phyloP scores from a whole-genome alignment of 2,113 vertebrate genomes.

The Onychostruthus taczanowskii region DNA sequence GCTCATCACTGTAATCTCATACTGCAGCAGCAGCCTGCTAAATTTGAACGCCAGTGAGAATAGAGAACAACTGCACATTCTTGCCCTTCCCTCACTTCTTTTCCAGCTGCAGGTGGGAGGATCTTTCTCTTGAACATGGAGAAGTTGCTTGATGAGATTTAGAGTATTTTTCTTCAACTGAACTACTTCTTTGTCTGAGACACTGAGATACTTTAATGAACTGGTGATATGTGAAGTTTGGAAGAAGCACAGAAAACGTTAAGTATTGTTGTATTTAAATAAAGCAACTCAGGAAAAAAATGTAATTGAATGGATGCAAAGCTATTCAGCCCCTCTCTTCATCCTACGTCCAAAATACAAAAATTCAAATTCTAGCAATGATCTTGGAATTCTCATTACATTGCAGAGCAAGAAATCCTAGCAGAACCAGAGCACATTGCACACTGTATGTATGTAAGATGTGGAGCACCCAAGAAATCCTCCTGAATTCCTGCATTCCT shows the following conservation, averaged over 20 bases:
- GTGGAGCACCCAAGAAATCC: background rate
- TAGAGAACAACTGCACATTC: conserved; percentile 17
- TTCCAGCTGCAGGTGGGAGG: conserved; percentile 37
- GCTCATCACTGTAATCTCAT: conserved; percentile 5
- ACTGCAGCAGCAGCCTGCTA: background rate
- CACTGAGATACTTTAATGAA: background rate
- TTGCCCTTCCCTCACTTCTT: background rate
- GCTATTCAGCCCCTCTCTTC: background rate
- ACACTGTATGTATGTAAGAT: background rate
- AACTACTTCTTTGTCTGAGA: background rate
- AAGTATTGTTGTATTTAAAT: background rate
- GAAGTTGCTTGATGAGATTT: background rate
- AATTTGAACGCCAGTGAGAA: background rate
- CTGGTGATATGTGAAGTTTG: background rate
- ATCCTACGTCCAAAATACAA: background rate
- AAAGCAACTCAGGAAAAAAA: background rate
- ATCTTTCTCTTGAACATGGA: background rate
- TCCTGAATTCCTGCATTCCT: background rate
- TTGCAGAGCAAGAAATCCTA: background rate
- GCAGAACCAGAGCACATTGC: background rate
- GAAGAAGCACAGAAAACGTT: background rate
- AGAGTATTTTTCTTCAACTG: background rate
- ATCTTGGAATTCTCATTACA: background rate
- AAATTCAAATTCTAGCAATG: background rate
- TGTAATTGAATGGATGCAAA: background rate